A percentile compares a stretch with the other conserved stretches of the same genome.
phyloP scores from a whole-genome alignment of 2,797 vertebrate genomes.

The Malacoctenus gilli region DNA sequence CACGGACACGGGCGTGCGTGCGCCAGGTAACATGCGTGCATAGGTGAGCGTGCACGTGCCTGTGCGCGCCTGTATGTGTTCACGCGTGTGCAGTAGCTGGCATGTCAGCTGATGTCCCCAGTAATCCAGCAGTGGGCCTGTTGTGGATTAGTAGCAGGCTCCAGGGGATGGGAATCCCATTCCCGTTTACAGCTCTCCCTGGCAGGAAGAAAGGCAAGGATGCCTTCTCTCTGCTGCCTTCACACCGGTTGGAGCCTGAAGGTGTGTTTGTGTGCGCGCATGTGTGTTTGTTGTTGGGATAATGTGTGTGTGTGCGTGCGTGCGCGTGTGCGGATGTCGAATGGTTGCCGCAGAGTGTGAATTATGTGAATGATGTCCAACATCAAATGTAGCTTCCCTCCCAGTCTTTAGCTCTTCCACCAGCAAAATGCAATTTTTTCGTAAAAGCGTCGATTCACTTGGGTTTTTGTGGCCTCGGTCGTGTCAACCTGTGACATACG shows the following conservation, averaged over 20 bases:
- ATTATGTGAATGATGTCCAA: slow-evolving; percentile 24
- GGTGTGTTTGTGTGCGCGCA: slow-evolving; percentile 58
- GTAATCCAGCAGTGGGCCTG: slow-evolving; percentile 83
- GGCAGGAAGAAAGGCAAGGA: slow-evolving; percentile 77
- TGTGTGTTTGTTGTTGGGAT: slow-evolving; percentile 21
- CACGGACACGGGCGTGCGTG: slow-evolving; percentile 29
- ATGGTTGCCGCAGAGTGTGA: slow-evolving; percentile 27
- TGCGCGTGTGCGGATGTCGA: slow-evolving; percentile 27
- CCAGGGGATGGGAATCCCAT: slow-evolving; percentile 83
- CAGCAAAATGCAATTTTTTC: neutral
- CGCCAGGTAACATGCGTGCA: slow-evolving; percentile 20
- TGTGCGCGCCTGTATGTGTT: slow-evolving; percentile 37
- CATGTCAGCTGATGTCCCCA: slow-evolving; percentile 83
- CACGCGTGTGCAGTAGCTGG: slow-evolving; percentile 70
- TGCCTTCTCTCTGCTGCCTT: slow-evolving; percentile 78
- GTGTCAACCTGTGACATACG: neutral
- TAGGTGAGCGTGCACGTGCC: slow-evolving; percentile 30
- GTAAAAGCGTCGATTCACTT: neutral
- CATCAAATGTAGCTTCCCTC: slow-evolving; percentile 28
- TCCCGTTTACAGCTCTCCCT: slow-evolving; percentile 83
- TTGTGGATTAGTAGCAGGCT: slow-evolving; percentile 83
- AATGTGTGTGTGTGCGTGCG: slow-evolving; percentile 30
- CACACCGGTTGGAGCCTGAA: slow-evolving; percentile 75
- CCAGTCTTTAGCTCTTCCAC: neutral
- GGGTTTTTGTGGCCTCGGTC: neutral